These are phyloP conservation scores for Diachasma alloeum DNA, from an alignment of 1,140 invertebrate genomes.

Conservation along the genomic window DNA sequence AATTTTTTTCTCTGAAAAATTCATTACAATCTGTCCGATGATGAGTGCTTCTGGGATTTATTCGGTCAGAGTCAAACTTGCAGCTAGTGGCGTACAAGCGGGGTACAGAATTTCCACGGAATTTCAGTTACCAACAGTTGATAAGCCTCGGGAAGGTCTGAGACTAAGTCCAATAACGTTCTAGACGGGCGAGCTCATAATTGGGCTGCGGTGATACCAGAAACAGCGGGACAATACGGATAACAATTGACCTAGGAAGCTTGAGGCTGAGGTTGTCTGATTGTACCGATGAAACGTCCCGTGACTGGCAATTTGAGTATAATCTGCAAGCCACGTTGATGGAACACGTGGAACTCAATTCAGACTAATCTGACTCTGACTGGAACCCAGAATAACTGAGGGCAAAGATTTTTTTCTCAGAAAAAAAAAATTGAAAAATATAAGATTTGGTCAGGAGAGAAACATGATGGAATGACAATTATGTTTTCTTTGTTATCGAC, in stretches of 20 bases:
- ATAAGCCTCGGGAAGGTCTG: conserved; percentile 41
- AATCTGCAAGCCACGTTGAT: conserved; percentile 40
- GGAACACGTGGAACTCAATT: conserved; percentile 42
- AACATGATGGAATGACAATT: no score
- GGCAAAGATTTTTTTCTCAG: conserved; percentile 23
- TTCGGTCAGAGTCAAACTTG: conserved; percentile 39
- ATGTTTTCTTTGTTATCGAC: no score
- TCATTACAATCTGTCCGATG: conserved; percentile 23
- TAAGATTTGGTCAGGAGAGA: no score
- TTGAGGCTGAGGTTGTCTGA: conserved; percentile 33
- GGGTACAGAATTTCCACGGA: conserved; percentile 20
- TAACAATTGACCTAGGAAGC: conserved; percentile 34
- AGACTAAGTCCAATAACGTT: conserved; percentile 36
- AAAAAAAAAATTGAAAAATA: no score
- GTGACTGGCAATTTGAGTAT: conserved; percentile 43
- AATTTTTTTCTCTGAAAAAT: not conserved
- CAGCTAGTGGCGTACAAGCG: conserved; percentile 32
- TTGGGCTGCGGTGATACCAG: conserved; percentile 37
- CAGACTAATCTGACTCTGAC: conserved; percentile 45
- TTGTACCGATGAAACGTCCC: conserved; percentile 44
- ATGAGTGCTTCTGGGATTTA: conserved; percentile 15
- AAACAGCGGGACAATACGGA: conserved; percentile 34
- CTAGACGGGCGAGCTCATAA: conserved; percentile 37
- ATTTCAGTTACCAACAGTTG: conserved; percentile 28
- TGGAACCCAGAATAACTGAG: conserved; percentile 30